Base-by-base conservation (phyloP, 2,797 vertebrate species). In the Pelobates cultripes region DNA sequence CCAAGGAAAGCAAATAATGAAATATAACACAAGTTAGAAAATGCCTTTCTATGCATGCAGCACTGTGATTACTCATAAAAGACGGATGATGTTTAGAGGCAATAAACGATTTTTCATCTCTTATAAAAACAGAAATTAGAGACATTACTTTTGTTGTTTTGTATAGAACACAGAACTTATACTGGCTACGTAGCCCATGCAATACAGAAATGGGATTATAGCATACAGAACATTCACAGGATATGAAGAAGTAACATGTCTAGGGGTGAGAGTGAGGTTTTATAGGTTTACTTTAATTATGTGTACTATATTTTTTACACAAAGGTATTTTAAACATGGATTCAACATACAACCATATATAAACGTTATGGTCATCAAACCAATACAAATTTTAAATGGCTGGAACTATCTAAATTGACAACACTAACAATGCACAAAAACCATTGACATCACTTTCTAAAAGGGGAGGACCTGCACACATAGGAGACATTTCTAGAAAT, bases 21-120 rank as follows among this genome's bases (percentile, higher is more conserved):
- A 98, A 98, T 96, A 99, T 93, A 98, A 97, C 93, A 99, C 93
- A 97, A 95, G 95, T 99, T 99, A 99, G 96, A 97, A 97, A 94
- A 94, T 96, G 94, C 93, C 92, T 94, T 94, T 94, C 92, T 94
- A 94, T 88, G 91, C 92, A 94, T 94, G 92, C 93, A 94, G 96
- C 94, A 95, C 94, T 96, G 96, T 96, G 95, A 96, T 96, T 97
- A 95, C 91, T 96, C 94, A 97, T 96, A 95, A 97, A 97, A 95
- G 95, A 96, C 93, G 95, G 96, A 92, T 93, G 94, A 92, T 95
- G 95, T 91, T 94, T 94, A 94, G 94, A 91, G 88, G 93, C 92
- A 94, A 93, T 93, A 93, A 92, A 91, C 89, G 93, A 91, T 85
- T 93, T 94, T 92, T 94, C 93, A 1, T 94, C 91, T 93, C 94